Evolutionary conservation across 2,888 invertebrate species (phyloP).

Genomic region (Diaprepes abbreviatus): DNA sequence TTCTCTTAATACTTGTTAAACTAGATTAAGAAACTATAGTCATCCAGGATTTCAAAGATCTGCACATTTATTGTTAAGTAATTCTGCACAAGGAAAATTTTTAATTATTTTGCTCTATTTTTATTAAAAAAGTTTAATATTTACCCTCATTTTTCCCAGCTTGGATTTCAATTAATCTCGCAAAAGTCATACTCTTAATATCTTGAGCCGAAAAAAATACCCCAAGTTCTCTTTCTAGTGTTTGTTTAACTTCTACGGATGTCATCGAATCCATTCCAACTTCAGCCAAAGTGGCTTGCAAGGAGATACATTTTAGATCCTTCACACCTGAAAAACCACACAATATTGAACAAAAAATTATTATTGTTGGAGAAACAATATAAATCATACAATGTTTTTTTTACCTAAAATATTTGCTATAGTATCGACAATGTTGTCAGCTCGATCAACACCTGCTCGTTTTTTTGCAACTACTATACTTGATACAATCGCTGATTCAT

Average conservation of each 20-base stretch:
- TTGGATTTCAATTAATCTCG: slow-evolving; percentile 72
- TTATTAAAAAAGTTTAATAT: no score
- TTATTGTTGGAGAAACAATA: no score
- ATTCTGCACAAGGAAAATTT: no score
- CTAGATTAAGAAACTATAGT: no score
- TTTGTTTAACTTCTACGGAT: slow-evolving; percentile 96
- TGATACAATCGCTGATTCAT: slow-evolving; percentile 75
- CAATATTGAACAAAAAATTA: neutral
- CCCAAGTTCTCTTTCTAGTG: slow-evolving; percentile 90
- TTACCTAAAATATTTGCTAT: slow-evolving; percentile 74
- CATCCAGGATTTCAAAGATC: no score
- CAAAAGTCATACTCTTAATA: slow-evolving; percentile 84
- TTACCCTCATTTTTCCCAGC: slow-evolving; percentile 62
- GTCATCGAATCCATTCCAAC: slow-evolving; percentile 98
- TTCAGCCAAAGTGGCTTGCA: slow-evolving; percentile 84
- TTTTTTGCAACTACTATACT: slow-evolving; percentile 93
- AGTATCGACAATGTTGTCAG: slow-evolving; percentile 80
- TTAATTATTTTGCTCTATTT: no score
- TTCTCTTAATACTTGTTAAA: no score
- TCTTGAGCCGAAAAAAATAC: slow-evolving; percentile 89
- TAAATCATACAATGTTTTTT: no score
- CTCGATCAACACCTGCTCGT: slow-evolving; percentile 71
- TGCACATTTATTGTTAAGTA: no score
- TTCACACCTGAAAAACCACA: slow-evolving; percentile 40
- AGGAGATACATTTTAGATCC: slow-evolving; percentile 78